phyloP scores from a whole-genome alignment of 1,140 invertebrate genomes.

The Anagrus nilaparvatae region DNA sequence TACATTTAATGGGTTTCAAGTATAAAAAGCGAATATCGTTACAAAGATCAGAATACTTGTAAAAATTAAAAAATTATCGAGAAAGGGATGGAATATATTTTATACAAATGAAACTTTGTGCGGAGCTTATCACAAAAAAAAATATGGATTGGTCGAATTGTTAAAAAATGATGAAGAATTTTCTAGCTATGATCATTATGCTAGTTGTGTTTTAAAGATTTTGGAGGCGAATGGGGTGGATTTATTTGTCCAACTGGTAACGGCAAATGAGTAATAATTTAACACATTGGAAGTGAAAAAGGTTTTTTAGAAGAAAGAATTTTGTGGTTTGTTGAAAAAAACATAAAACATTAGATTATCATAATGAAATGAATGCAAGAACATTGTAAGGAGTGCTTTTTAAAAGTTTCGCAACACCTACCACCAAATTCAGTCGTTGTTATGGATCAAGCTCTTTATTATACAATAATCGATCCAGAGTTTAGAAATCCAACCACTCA shows the following conservation, averaged over 20 bases:
- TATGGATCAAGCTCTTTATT: constrained; percentile 14
- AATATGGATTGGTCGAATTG: constrained; percentile 8
- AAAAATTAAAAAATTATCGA: not conserved
- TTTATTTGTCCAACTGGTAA: constrained; percentile 5
- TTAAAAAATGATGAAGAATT: too few species aligned
- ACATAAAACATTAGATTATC: not conserved
- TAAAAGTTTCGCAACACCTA: constrained; percentile 19
- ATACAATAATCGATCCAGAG: constrained; percentile 6
- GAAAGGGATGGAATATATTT: constrained; percentile 4
- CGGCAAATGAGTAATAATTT: constrained; percentile 8
- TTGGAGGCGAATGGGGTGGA: not conserved
- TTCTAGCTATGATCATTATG: not conserved
- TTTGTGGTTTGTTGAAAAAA: constrained; percentile 4
- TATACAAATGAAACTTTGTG: constrained; percentile 7
- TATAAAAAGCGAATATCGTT: too few species aligned
- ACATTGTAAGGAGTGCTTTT: constrained; percentile 7
- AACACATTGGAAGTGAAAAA: constrained; percentile 1
- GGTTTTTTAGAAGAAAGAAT: constrained; percentile 1
- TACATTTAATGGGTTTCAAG: too few species aligned
- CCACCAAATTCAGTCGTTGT: constrained; percentile 17
- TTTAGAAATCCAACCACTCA: constrained; percentile 6
- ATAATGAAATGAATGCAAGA: constrained; percentile 9
- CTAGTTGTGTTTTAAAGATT: constrained; percentile 2
- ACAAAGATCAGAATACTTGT: too few species aligned
- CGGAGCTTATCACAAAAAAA: constrained; percentile 5